Evolutionary conservation across 2,888 invertebrate genomes (phyloP).

Genomic region (Hirudinaria manillensis): DNA sequence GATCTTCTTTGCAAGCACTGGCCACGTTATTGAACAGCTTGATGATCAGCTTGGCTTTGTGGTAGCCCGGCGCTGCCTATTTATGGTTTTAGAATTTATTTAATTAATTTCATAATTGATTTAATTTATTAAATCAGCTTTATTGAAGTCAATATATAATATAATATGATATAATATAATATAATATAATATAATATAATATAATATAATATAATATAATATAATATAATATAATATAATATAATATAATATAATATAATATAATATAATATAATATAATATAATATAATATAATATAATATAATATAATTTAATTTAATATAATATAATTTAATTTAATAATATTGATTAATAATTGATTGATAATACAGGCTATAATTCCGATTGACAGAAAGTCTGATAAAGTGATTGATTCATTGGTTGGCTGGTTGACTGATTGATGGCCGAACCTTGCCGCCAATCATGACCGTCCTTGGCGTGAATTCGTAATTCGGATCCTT

Average conservation of each 20-base stretch:
- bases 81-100: background rate
- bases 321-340: too few species aligned
- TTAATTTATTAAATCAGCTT: background rate
- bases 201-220: background rate
- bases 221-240: too few species aligned
- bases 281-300: too few species aligned
- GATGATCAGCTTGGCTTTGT: constrained; percentile 96
- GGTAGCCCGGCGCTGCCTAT: constrained; percentile 91
- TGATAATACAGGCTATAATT: too few species aligned
- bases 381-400: too few species aligned
- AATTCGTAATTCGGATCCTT: constrained; percentile 74
- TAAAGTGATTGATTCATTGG: too few species aligned
- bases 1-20: constrained; percentile 94
- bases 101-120: background rate
- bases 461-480: constrained; percentile 91
- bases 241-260: too few species aligned
- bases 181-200: background rate
- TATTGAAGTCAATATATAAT: background rate
- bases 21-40: constrained; percentile 88
- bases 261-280: too few species aligned
- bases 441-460: constrained; percentile 62
- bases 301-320: too few species aligned
- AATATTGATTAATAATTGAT: too few species aligned
- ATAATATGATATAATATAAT: background rate
- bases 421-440: too few species aligned